Evolutionary conservation across 2,888 invertebrate genomes (phyloP).

Genomic region (Tinea semifulvella): DNA sequence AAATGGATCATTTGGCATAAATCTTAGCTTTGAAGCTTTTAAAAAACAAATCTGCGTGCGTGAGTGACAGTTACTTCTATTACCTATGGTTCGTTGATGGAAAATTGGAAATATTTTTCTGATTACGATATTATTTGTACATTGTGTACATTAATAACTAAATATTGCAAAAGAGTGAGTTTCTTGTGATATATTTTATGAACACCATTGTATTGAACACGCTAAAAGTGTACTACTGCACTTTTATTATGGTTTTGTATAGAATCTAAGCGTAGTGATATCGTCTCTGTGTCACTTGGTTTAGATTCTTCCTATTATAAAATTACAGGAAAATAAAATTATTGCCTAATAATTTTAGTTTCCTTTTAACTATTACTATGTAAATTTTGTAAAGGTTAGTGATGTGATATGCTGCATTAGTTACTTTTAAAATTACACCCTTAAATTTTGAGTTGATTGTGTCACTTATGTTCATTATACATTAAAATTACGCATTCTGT

Average conservation of each 20-base stretch:
- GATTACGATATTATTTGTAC: constrained; percentile 1
- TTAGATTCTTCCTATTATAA: constrained; percentile 1
- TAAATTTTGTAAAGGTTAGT: constrained; percentile 5
- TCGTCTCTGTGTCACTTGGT: constrained; percentile 1
- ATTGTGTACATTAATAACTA: not conserved
- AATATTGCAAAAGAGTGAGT: not conserved
- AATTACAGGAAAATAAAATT: constrained; percentile 2
- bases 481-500: too few species aligned
- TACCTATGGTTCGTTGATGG: not conserved
- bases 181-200: not conserved
- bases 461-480: constrained; percentile 6
- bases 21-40: too few species aligned
- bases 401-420: constrained; percentile 8
- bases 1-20: too few species aligned
- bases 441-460: constrained; percentile 2
- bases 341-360: not conserved
- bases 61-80: too few species aligned
- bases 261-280: constrained; percentile 11
- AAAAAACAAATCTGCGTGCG: too few species aligned
- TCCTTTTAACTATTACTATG: not conserved
- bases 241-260: not conserved
- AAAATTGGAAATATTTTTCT: constrained; percentile 3
- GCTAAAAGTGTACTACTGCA: too few species aligned
- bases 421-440: constrained; percentile 1
- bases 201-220: not conserved